Evolutionary conservation across 2,797 vertebrate genomes (phyloP), one percentile per base, ranked within the genome.

Genomic region (Centropyge bicolor): DNA sequence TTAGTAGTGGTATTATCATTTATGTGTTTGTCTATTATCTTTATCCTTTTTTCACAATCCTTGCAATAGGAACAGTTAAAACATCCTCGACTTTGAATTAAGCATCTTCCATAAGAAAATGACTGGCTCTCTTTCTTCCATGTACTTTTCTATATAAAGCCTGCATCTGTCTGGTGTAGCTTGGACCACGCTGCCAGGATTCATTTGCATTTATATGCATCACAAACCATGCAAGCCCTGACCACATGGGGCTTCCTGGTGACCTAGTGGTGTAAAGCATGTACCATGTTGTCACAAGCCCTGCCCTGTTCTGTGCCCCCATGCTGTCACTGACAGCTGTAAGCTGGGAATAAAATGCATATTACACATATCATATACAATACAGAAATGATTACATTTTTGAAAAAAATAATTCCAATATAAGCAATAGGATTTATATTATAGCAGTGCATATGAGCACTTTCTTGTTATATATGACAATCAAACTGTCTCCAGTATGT

Each of bases 161-260:
- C 55, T 31, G 68, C 16, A n/a, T n/a, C n/a, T 45, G 48, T 68
- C 52, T 48, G 62, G 71, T 68, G 51, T 2, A 71, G 67, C 52
- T 76, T 64, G 55, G 74, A 62, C 64, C 36, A 49, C 5, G 31
- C 61, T 78, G 76, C 43, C 74, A 82, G 31, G 5, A 64, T 56
- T 84, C 36, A 86, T 85, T 84, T 84, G 76, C 72, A 75, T 89
- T 82, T 60, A 78, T 66, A 74, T 88, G 78, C 76, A 85, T 83
- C 76, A 72, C 55, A 74, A 72, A 54, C 48, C 71, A 76, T 70
- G 55, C 43, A 27, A 38, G 62, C 67, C 10, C 27, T n/a, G 64
- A 77, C 73, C 65, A 78, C 79, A 74, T 27, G 22, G 56, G 70
- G 61, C 64, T 60, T 74, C 35, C n/a, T 35, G 40, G 59, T 83